Conservation (phyloP, 2,797 vertebrate species). For the Protosalanx chinensis region DNA sequence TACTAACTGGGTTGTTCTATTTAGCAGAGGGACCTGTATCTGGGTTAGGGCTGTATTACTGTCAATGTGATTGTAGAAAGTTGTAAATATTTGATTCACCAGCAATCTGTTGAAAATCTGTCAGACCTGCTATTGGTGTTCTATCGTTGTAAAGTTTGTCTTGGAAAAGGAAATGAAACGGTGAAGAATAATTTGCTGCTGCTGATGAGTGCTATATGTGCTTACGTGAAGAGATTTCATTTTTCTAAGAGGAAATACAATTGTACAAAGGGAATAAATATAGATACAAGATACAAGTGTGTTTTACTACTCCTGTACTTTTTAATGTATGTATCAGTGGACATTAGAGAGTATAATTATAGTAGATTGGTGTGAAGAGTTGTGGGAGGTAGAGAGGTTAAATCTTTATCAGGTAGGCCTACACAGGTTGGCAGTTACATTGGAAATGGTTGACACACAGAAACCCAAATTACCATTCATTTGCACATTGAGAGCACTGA, state of each 20-base stretch:
- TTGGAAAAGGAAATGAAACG: neutral
- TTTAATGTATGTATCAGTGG: neutral
- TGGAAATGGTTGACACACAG: neutral
- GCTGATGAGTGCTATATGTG: neutral
- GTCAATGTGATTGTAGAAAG: constrained; percentile 7
- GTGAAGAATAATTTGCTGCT: neutral
- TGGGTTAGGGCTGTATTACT: neutral
- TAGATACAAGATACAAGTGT: neutral
- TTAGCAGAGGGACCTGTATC: neutral
- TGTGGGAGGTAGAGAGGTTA: no score
- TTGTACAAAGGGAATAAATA: neutral
- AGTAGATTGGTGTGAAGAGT: neutral
- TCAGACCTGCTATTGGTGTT: neutral
- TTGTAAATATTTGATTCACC: constrained; percentile 5
- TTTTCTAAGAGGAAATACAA: constrained; percentile 8
- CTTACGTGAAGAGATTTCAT: neutral
- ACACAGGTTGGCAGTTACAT: neutral
- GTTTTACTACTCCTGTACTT: neutral
- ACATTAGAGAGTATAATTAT: no score
- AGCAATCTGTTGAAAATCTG: neutral
- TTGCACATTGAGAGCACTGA: no score
- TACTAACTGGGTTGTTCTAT: neutral
- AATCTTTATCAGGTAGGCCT: no score
- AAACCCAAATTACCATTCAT: neutral
- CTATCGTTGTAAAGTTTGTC: neutral